A percentile compares a stretch with the other conserved stretches of the same genome.
Evolutionary conservation across 1,140 invertebrate genomes (phyloP).

Genomic region (Melanaphis sacchari): DNA sequence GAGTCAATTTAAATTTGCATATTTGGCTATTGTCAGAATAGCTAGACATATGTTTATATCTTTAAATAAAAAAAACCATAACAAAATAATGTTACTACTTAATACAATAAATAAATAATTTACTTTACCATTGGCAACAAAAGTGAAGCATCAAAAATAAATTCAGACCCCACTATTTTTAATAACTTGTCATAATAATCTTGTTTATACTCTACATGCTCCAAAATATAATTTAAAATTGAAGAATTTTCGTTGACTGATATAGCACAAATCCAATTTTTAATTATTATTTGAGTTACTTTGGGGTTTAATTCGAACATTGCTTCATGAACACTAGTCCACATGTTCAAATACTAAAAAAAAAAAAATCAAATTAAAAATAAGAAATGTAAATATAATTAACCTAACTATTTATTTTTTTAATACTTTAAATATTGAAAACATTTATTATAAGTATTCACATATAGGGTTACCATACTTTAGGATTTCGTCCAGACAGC

Average conservation of each 20-base stretch:
- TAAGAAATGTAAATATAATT: neutral
- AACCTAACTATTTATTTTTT: neutral
- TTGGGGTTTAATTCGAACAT: conserved; percentile 23
- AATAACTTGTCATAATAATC: conserved; percentile 29
- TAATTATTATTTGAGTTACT: neutral
- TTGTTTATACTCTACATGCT: conserved; percentile 24
- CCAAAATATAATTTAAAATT: conserved; percentile 31
- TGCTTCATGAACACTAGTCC: conserved; percentile 43
- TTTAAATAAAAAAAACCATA: neutral
- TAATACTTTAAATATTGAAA: neutral
- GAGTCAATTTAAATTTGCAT: no score
- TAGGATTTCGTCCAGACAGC: no score
- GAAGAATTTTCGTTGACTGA: neutral
- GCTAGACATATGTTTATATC: no score
- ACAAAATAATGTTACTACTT: neutral
- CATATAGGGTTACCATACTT: no score
- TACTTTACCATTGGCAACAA: conserved; percentile 35
- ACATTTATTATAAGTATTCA: neutral
- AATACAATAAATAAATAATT: neutral
- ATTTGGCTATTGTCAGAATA: no score
- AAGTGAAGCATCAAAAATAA: conserved; percentile 29
- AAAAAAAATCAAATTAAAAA: neutral
- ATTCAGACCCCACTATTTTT: conserved; percentile 26
- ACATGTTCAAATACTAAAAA: conserved; percentile 49
- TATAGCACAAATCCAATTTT: conserved; percentile 20